Evolutionary conservation across 1,140 invertebrate species (phyloP).

Genomic region (Hetaerina americana): DNA sequence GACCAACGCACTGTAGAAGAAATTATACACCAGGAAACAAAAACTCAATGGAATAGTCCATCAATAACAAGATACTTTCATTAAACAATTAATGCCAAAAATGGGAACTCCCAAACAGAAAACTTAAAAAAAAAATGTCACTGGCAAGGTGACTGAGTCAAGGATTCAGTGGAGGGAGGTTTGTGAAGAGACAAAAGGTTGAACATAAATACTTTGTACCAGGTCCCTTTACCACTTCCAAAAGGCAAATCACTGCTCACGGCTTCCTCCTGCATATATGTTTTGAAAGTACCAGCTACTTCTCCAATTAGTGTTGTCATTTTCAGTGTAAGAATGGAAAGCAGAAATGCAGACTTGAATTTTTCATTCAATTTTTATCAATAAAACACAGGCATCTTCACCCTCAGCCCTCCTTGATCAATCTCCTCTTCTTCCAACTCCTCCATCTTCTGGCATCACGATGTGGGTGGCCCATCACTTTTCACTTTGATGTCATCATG

Average conservation of each 20-base stretch:
- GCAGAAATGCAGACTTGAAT: slow-evolving; percentile 32
- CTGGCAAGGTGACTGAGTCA: not conserved
- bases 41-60: not conserved
- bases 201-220: not conserved
- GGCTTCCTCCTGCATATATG: not conserved
- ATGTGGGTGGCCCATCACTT: not conserved
- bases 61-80: not conserved
- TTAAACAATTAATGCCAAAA: not conserved
- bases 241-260: not conserved
- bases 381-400: not conserved
- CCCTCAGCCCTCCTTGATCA: not conserved
- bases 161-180: not conserved
- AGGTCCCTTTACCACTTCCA: not conserved
- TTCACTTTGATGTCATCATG: slow-evolving; percentile 97
- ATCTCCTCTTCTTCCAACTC: not conserved
- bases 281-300: not conserved
- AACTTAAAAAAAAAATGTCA: not conserved
- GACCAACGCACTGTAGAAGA: not conserved
- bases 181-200: not conserved
- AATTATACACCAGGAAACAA: not conserved
- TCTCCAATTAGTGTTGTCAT: not conserved
- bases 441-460: not conserved
- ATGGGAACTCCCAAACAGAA: not conserved
- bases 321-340: slow-evolving; percentile 32
- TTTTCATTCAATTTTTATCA: slow-evolving; percentile 3